A percentile compares a stretch with the other conserved stretches of the same genome.
These are phyloP conservation scores for Oreotrochilus melanogaster DNA, from an alignment of 2,113 vertebrate genomes.

Conservation along the genomic window DNA sequence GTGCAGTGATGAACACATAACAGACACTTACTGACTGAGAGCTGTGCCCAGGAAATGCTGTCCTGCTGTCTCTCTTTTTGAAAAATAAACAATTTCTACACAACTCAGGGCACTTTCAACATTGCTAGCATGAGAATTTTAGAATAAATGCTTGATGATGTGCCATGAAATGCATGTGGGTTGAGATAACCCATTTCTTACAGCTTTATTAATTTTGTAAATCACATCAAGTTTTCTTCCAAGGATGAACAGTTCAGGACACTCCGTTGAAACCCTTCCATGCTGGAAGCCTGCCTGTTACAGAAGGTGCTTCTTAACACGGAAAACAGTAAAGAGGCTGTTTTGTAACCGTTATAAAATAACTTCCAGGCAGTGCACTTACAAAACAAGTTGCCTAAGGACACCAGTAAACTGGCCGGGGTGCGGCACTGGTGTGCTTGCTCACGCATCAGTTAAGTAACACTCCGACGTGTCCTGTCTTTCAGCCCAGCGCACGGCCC, in stretches of 20 bases:
- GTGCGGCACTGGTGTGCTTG: background rate
- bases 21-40: background rate
- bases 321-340: background rate
- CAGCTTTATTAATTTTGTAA: rapidly evolving
- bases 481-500: rapidly evolving
- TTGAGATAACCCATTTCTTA: rapidly evolving
- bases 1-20: rapidly evolving
- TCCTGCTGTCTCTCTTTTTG: background rate
- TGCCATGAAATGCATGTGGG: rapidly evolving
- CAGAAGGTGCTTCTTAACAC: background rate
- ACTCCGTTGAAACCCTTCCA: background rate
- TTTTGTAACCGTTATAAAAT: slow-evolving; percentile 41
- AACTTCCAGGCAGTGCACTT: background rate
- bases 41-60: rapidly evolving
- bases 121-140: rapidly evolving
- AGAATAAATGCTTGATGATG: background rate
- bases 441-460: background rate
- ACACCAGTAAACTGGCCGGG: background rate
- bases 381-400: background rate
- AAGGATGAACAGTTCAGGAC: background rate
- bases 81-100: rapidly evolving
- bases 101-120: background rate
- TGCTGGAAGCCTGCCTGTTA: background rate
- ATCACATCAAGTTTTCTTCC: rapidly evolving
- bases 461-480: background rate